Evolutionary conservation across 2,888 invertebrate genomes (phyloP).

Genomic region (Standfussiana lucernea): DNA sequence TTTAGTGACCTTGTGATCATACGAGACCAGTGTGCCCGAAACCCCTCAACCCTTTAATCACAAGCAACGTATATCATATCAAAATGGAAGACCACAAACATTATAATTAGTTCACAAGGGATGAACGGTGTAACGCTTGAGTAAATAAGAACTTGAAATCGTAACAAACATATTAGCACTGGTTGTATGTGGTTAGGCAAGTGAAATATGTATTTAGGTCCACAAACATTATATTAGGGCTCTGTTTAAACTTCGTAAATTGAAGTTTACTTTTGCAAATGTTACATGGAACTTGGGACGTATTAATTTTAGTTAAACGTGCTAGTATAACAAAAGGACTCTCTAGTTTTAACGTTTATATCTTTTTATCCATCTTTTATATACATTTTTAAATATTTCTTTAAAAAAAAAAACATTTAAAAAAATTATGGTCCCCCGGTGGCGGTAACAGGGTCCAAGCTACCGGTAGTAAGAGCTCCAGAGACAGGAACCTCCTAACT

Average conservation of each 20-base stretch:
- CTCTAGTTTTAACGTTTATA: background rate
- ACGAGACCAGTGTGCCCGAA: background rate
- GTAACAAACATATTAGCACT: constrained; percentile 56
- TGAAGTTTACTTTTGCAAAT: constrained; percentile 25
- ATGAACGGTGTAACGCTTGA: background rate
- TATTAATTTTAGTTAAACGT: background rate
- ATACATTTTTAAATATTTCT: too few relatives aligned
- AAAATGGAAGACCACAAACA: constrained; percentile 13
- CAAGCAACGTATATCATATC: constrained; percentile 8
- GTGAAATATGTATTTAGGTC: constrained; percentile 63
- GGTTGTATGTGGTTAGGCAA: constrained; percentile 40
- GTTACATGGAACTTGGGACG: background rate
- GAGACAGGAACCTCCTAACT: too few relatives aligned
- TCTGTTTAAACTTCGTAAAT: constrained; percentile 16
- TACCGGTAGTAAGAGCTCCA: too few relatives aligned
- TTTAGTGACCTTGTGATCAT: background rate
- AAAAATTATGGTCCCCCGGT: too few relatives aligned
- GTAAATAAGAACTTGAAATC: constrained; percentile 38
- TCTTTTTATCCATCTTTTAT: too few relatives aligned
- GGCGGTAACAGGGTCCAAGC: too few relatives aligned
- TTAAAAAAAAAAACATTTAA: too few relatives aligned
- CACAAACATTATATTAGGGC: constrained; percentile 35
- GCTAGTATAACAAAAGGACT: background rate
- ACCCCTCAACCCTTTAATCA: background rate
- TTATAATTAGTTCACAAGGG: constrained; percentile 38